These are phyloP conservation scores for Drosophila bunnanda DNA, from an alignment of 2,888 invertebrate species.

Conservation along the genomic window DNA sequence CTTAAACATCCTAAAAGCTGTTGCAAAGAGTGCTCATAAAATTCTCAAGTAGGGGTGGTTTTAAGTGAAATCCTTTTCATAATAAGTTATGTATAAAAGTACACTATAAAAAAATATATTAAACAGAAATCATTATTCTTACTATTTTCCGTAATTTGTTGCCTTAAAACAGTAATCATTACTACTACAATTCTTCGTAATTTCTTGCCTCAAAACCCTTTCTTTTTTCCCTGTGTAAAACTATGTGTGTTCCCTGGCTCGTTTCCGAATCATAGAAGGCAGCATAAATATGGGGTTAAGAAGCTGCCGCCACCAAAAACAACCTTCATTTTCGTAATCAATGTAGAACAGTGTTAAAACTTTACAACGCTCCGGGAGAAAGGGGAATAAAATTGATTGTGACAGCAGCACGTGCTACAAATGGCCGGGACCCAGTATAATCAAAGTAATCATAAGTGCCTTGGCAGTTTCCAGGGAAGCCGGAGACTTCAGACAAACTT, in stretches of 20 bases:
- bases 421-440: constrained; percentile 63
- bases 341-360: constrained; percentile 65
- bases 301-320: constrained; percentile 17
- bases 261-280: constrained; percentile 36
- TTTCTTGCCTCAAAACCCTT: not conserved
- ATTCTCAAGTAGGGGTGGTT: too few species aligned
- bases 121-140: not conserved
- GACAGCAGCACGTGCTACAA: constrained; percentile 83
- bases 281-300: constrained; percentile 22
- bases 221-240: constrained; percentile 1
- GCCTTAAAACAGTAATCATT: not conserved
- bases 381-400: constrained; percentile 81
- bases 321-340: constrained; percentile 51
- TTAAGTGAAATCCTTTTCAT: too few species aligned
- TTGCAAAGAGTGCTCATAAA: too few species aligned
- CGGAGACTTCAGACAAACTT: constrained; percentile 1
- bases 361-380: constrained; percentile 47
- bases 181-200: not conserved
- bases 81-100: not conserved
- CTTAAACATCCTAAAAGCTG: too few species aligned
- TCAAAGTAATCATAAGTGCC: constrained; percentile 49
- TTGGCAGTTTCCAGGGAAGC: constrained; percentile 18
- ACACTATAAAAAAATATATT: not conserved
- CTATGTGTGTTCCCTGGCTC: constrained; percentile 15
- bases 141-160: not conserved